Evolutionary conservation across 2,888 invertebrate species (phyloP), one percentile per base, ranked within the genome.

Genomic region (Lasioglossum oenotherae): DNA sequence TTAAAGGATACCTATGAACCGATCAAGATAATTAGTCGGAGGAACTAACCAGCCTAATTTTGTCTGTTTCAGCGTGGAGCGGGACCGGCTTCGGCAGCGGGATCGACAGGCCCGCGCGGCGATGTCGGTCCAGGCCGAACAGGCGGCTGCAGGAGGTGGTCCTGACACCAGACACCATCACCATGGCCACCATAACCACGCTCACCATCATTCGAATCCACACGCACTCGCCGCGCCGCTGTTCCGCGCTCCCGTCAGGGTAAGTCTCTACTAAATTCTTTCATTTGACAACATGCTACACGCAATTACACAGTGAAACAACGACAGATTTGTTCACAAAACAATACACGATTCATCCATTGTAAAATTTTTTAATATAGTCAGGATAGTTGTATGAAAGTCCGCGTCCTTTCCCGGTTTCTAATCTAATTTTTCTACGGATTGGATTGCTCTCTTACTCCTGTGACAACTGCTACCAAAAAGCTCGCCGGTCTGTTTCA

Each of bases 31-130:
- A 60, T 27, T 27, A 60, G 14, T 14, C 57, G 1, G 57, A 57
- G 60, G 10, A 27, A 14, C 60, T 60, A 27, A 60, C 1, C 27
- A 14, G 27, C 14, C 27, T 27, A 27, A 27, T 60, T n/a, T 60
- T 27, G 16, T 67, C 19, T 10, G 31, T 95, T 95, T 46, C 93
- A 96, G 95, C 93, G 95, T 95, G 94, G 97, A 97, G 95, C 96
- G 97, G 96, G 97, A 97, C 96, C 97, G 97, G 95, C 97, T 97
- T 95, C 97, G 97, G 92, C 97, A 97, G 96, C 96, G 97, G 96
- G 97, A 97, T 96, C 96, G 97, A 93, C 97, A 97, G 96, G 97
- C 97, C 95, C 97, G 97, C 95, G 97, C 97, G 95, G 97, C 97
- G 96, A 97, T 97, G 96, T 97, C 97, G 96, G 97, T 97, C 93